phyloP scores from a whole-genome alignment of 2,888 invertebrate genomes.

The Hirtodrosophila trivittata region DNA sequence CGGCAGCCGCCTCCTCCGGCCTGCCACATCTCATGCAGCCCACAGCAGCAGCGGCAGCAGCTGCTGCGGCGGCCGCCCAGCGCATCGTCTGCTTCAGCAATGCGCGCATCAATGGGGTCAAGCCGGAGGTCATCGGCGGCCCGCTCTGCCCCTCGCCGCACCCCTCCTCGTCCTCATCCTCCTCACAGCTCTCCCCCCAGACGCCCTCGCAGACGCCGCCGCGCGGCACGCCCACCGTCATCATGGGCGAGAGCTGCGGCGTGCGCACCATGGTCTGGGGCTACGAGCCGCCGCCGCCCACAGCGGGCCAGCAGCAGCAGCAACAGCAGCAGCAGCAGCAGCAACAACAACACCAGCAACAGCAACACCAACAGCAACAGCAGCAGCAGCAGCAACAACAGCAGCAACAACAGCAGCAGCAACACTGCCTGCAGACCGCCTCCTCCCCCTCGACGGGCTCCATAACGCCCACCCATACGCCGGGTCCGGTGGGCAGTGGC shows the following conservation, averaged over 20 bases:
- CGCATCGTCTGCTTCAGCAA: slow-evolving; percentile 86
- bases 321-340: slow-evolving; percentile 67
- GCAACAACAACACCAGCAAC: slow-evolving; percentile 55
- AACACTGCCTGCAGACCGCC: slow-evolving; percentile 82
- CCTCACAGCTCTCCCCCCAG: slow-evolving; percentile 83
- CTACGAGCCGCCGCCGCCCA: slow-evolving; percentile 85
- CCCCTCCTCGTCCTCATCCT: slow-evolving; percentile 81
- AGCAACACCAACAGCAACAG: slow-evolving; percentile 58
- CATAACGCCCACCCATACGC: slow-evolving; percentile 83
- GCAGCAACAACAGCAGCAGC: slow-evolving; percentile 45
- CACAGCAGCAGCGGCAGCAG: slow-evolving; percentile 79
- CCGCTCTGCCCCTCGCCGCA: slow-evolving; percentile 83
- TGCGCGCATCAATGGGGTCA: slow-evolving; percentile 90
- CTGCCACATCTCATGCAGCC: slow-evolving; percentile 82
- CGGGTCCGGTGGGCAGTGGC: slow-evolving; percentile 73
- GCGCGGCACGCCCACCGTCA: slow-evolving; percentile 92
- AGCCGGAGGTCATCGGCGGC: slow-evolving; percentile 92
- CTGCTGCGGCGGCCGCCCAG: slow-evolving; percentile 81
- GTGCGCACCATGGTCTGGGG: slow-evolving; percentile 90
- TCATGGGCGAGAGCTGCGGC: slow-evolving; percentile 96
- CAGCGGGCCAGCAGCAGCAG: slow-evolving; percentile 53
- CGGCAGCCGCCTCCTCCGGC: slow-evolving; percentile 63
- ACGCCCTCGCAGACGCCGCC: slow-evolving; percentile 84
- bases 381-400: slow-evolving; percentile 46
- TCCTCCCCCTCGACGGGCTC: slow-evolving; percentile 84